These are phyloP conservation scores for Trichomycterus rosablanca DNA, from an alignment of 2,113 vertebrate species.

Conservation along the genomic window DNA sequence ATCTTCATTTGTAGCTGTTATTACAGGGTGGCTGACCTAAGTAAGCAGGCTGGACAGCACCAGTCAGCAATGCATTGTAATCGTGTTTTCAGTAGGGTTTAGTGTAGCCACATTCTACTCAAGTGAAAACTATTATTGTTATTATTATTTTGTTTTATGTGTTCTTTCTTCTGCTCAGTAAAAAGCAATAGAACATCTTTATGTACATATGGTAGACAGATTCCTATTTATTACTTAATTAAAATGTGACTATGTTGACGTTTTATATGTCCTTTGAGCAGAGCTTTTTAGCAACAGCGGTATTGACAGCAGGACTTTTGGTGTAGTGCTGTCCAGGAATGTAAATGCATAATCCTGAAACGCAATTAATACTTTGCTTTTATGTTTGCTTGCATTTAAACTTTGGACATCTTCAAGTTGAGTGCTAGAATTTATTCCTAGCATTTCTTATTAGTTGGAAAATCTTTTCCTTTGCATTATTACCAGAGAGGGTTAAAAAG, in stretches of 20 bases:
- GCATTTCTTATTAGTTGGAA: neutral
- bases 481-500: neutral
- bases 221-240: no score
- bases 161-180: conserved; percentile 16
- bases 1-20: conserved; percentile 65
- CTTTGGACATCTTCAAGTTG: neutral
- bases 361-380: neutral
- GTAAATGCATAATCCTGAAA: neutral
- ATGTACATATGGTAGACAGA: conserved; percentile 9
- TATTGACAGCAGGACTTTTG: no score
- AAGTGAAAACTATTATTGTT: neutral
- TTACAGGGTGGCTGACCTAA: conserved; percentile 66
- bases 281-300: no score
- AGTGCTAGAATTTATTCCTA: neutral
- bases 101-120: conserved; percentile 35
- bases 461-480: conserved; percentile 1
- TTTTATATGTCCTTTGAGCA: no score
- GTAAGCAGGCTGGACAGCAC: conserved; percentile 33
- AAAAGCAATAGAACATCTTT: conserved; percentile 32
- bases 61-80: conserved; percentile 32
- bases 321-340: neutral
- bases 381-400: conserved; percentile 10
- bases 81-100: conserved; percentile 49
- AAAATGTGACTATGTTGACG: no score
- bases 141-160: conserved; percentile 19